phyloP scores from a whole-genome alignment of 2,113 vertebrate genomes.

The Scophthalmus maximus region DNA sequence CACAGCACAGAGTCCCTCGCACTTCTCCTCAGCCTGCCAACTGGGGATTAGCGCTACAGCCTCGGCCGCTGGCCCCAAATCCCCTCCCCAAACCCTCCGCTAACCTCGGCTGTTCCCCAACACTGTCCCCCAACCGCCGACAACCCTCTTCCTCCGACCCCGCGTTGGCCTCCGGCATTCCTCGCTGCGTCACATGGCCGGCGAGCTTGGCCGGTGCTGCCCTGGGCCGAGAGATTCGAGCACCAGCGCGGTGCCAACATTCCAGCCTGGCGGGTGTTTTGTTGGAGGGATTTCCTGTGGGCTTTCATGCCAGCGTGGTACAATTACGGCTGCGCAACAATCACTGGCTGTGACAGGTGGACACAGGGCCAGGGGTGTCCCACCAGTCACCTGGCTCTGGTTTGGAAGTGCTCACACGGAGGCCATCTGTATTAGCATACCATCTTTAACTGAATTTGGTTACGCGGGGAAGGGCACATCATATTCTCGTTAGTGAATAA shows the following conservation, averaged over 20 bases:
- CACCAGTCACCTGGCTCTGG: slow-evolving; percentile 24
- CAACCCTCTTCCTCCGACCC: slow-evolving; percentile 18
- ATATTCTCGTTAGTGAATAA: not conserved
- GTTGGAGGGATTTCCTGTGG: slow-evolving; percentile 79
- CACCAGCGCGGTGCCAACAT: slow-evolving; percentile 71
- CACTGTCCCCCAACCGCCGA: slow-evolving; percentile 42
- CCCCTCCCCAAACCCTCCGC: slow-evolving; percentile 44
- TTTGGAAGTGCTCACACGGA: slow-evolving; percentile 18
- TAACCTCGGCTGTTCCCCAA: slow-evolving; percentile 44
- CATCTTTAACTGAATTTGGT: not conserved
- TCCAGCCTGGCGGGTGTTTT: slow-evolving; percentile 74
- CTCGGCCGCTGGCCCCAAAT: slow-evolving; percentile 49
- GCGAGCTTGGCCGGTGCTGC: slow-evolving; percentile 34
- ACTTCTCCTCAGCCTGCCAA: slow-evolving; percentile 67
- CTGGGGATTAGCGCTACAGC: slow-evolving; percentile 72
- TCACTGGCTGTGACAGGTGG: slow-evolving; percentile 69
- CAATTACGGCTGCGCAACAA: slow-evolving; percentile 68
- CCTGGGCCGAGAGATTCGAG: slow-evolving; percentile 39
- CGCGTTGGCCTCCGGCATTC: slow-evolving; percentile 59
- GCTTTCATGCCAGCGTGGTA: slow-evolving; percentile 68
- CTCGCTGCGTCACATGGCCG: slow-evolving; percentile 64
- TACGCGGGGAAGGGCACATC: not conserved
- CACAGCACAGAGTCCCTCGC: slow-evolving; percentile 56
- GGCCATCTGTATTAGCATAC: not conserved
- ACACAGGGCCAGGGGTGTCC: slow-evolving; percentile 36